These are phyloP conservation scores for Notolabrus celidotus DNA, from an alignment of 2,797 vertebrate genomes.

Conservation along the genomic window DNA sequence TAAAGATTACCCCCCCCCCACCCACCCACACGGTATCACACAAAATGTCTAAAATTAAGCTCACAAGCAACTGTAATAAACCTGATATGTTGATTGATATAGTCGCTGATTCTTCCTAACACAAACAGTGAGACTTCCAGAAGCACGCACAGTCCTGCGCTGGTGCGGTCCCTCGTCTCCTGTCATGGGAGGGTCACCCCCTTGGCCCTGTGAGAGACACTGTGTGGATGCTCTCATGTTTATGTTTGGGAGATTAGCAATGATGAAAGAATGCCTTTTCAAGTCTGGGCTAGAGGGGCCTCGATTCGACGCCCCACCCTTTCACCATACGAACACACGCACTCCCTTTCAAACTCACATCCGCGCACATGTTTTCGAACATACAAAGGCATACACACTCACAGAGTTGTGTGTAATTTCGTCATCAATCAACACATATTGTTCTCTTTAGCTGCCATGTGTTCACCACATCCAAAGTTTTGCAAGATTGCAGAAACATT, in stretches of 20 bases:
- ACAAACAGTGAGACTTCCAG: constrained; percentile 65
- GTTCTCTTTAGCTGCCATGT: constrained; percentile 19
- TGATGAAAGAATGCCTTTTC: constrained; percentile 89
- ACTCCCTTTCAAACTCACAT: constrained; percentile 8
- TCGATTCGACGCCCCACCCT: constrained; percentile 80
- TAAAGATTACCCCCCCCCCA: constrained; percentile 30
- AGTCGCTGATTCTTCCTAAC: constrained; percentile 57
- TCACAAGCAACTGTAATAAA: constrained; percentile 63
- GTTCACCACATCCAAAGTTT: constrained; percentile 45
- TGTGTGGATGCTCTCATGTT: constrained; percentile 84
- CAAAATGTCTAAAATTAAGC: constrained; percentile 21
- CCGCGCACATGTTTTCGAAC: constrained; percentile 10
- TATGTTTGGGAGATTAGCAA: constrained; percentile 89
- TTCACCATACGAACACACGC: constrained; percentile 41
- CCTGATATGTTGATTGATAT: constrained; percentile 76
- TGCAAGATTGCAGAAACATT: constrained; percentile 24
- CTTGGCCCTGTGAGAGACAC: constrained; percentile 59
- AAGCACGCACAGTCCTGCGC: constrained; percentile 56
- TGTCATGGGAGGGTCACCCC: constrained; percentile 79
- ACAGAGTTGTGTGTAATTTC: constrained; percentile 9
- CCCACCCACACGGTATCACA: constrained; percentile 15
- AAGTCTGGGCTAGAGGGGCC: constrained; percentile 83
- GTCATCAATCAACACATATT: constrained; percentile 23
- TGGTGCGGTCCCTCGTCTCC: constrained; percentile 69
- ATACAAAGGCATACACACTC: constrained; percentile 1